Percentiles rank a stretch among this genome's conserved stretches.
phyloP scores from a whole-genome alignment of 1,140 invertebrate genomes.

The Ruditapes philippinarum region DNA sequence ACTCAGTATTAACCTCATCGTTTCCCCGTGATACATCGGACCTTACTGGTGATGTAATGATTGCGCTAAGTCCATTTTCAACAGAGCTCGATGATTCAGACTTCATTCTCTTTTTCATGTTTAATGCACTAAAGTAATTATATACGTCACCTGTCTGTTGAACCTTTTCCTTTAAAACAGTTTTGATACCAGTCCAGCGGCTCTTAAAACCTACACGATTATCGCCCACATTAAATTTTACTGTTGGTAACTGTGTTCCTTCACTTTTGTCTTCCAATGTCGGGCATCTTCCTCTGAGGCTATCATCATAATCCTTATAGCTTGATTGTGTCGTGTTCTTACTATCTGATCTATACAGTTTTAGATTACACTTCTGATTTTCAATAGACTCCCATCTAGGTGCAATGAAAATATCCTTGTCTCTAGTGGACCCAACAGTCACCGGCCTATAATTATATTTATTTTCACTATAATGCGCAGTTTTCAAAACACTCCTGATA shows the following conservation, averaged over 20 bases:
- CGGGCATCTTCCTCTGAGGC: no score
- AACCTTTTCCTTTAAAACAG: neutral
- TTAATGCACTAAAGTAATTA: neutral
- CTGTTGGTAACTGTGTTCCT: neutral
- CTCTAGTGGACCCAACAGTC: conserved; percentile 8
- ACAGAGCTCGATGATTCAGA: neutral
- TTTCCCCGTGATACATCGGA: neutral
- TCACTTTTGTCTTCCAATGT: neutral
- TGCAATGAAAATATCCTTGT: neutral
- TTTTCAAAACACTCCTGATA: neutral
- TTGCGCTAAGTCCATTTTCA: neutral
- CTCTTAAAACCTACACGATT: neutral
- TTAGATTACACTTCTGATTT: neutral
- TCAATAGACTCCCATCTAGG: neutral
- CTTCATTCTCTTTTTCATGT: neutral
- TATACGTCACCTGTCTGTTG: neutral
- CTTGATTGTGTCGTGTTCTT: neutral
- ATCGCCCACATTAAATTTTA: neutral
- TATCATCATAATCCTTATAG: no score
- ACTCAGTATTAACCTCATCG: neutral
- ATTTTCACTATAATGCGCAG: neutral
- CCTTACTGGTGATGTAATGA: neutral
- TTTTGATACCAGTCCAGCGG: neutral
- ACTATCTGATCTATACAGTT: neutral
- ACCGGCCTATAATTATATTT: neutral